A percentile compares a stretch with the other conserved stretches of the same genome.
These are phyloP conservation scores for Sphinx pinastri DNA, from an alignment of 2,888 invertebrate genomes.

Conservation along the genomic window DNA sequence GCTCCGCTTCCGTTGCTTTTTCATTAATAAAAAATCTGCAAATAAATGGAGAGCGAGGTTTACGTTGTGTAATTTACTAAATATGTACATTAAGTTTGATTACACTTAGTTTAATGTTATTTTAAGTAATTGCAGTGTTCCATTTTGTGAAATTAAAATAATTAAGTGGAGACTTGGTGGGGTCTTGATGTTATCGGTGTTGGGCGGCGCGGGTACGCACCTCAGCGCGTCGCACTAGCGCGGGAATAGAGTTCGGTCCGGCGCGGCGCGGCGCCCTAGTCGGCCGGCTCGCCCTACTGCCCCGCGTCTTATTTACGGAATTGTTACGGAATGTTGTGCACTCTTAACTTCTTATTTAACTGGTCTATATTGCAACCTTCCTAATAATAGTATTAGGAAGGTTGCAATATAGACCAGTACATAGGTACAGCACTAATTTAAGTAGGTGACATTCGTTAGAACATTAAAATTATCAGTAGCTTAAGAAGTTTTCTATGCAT, in stretches of 20 bases:
- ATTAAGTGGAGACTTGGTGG: constrained; percentile 29
- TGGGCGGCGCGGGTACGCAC: constrained; percentile 12
- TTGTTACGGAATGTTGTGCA: constrained; percentile 15
- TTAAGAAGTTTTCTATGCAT: too few relatives aligned
- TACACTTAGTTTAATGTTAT: constrained; percentile 34
- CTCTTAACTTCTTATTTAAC: constrained; percentile 11
- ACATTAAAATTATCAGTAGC: too few relatives aligned
- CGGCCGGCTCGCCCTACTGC: constrained; percentile 13
- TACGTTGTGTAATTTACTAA: constrained; percentile 17
- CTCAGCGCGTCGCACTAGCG: not conserved
- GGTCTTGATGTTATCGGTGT: not conserved
- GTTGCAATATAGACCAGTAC: too few relatives aligned
- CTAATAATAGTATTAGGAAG: too few relatives aligned
- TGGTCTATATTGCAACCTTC: not conserved
- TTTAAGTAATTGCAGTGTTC: constrained; percentile 44
- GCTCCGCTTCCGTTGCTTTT: constrained; percentile 22
- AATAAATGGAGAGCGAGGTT: constrained; percentile 12
- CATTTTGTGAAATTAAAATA: constrained; percentile 46
- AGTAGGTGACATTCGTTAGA: too few relatives aligned
- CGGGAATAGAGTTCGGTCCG: not conserved
- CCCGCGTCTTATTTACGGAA: not conserved
- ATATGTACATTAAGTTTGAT: constrained; percentile 22
- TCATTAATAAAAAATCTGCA: constrained; percentile 21
- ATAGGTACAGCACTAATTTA: too few relatives aligned
- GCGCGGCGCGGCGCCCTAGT: not conserved